A percentile compares a stretch with the other conserved stretches of the same genome.
These are phyloP conservation scores for Leucophenga varia DNA, from an alignment of 1,140 invertebrate species.

Conservation along the genomic window DNA sequence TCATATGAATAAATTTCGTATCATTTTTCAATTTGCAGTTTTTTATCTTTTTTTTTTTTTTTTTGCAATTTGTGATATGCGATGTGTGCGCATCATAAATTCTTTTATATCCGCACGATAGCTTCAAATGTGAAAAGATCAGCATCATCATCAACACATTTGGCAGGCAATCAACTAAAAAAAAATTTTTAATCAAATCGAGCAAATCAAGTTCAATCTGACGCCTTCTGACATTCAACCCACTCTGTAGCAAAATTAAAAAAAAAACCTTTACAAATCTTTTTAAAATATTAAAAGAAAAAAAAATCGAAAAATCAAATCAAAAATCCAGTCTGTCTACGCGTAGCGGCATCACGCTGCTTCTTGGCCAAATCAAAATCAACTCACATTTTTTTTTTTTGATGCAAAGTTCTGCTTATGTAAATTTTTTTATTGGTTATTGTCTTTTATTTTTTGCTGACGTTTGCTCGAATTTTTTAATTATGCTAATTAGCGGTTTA, in stretches of 20 bases:
- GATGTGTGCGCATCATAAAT: conserved; percentile 46
- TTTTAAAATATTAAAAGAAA: conserved; percentile 12
- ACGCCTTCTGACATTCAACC: not conserved
- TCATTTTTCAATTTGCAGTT: no score
- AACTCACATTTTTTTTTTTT: conserved; percentile 5
- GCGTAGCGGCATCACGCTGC: no score
- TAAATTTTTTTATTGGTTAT: conserved; percentile 30
- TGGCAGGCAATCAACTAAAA: no score
- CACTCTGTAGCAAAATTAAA: conserved; percentile 29
- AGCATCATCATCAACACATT: conserved; percentile 38
- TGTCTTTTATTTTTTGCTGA: conserved; percentile 13
- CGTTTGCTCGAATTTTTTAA: conserved; percentile 45
- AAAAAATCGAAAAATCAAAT: conserved; percentile 13
- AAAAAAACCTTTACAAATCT: conserved; percentile 10
- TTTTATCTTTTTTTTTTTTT: no score
- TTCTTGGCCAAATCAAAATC: conserved; percentile 6
- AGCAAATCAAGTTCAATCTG: conserved; percentile 19
- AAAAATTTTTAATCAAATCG: no score
- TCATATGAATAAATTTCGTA: no score
- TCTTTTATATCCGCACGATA: conserved; percentile 27
- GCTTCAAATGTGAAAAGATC: conserved; percentile 32
- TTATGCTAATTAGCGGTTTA: conserved; percentile 40
- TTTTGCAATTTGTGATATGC: no score
- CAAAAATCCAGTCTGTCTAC: no score
- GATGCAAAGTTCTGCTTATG: conserved; percentile 26